Evolutionary conservation across 2,797 vertebrate genomes (phyloP), one percentile per base, ranked within the genome.

Genomic region (Acestrorhynchus altus): DNA sequence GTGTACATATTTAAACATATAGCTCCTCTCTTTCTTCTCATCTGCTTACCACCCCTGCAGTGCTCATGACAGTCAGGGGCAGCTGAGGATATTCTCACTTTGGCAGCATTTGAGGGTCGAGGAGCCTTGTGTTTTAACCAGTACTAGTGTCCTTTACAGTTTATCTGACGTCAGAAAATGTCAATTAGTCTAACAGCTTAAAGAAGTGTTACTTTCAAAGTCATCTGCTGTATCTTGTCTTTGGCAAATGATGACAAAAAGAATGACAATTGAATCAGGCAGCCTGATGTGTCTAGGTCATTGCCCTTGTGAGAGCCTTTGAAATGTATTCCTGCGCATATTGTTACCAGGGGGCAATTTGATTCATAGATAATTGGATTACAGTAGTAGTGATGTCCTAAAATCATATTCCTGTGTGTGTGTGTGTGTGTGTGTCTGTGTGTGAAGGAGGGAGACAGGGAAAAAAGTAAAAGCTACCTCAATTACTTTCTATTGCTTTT

Each of bases 211-310:
- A 11, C 24, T 57, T 57, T 28, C 42, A 49, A 72, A 72, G 40
- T 47, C 70, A 72, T 56, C 56, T 69, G 51, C 49, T 71, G 61
- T 78, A 70, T n/a, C n/a, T n/a, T 22, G 57, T 59, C 40, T 61
- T 60, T 78, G 76, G 74, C 40, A 66, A 40, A 56, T 31, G 22
- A 20, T 56, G 46, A 74, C 16, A 63, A 61, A 57, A 71, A 35
- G n/a, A 76, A 81, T 73, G 72, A 68, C 40, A 76, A 73, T 64
- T 78, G 40, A 78, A 78, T 67, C 8, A 61, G 54, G 72, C 26
- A 69, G 26, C 56, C 69, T 69, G 57, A 46, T 72, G 52, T 60
- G 67, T 61, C 54, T 10, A 11, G 79, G 52, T 66, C 51, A 59
- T 65, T 78, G 80, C 24, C 72, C 66, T 67, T 72, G 76, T 72